A percentile compares a stretch with the other conserved stretches of the same genome.
These are phyloP conservation scores for Clusia tigrina DNA, from an alignment of 2,888 invertebrate species.

Conservation along the genomic window DNA sequence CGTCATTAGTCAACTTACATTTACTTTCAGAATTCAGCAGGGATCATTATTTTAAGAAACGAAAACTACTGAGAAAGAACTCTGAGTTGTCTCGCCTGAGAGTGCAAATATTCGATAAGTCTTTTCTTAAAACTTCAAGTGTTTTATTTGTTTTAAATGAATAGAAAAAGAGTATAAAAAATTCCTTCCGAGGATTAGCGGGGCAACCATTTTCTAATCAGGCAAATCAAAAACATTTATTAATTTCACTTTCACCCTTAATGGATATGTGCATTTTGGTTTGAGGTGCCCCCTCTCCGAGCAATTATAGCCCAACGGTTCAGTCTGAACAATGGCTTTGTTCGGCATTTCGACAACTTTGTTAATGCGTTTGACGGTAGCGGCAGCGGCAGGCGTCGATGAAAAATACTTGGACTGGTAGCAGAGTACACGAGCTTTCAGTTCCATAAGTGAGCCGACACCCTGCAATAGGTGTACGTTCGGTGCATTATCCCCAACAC, in stretches of 20 bases:
- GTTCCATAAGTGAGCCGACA: background rate
- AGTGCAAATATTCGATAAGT: too few relatives aligned
- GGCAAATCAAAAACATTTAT: slow-evolving; percentile 11
- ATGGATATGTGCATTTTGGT: background rate
- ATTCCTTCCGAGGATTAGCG: background rate
- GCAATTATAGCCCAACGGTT: slow-evolving; percentile 14
- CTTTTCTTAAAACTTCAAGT: background rate
- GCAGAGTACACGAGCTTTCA: background rate
- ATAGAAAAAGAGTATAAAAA: slow-evolving; percentile 25
- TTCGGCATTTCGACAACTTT: background rate
- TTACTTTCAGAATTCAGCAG: too few relatives aligned
- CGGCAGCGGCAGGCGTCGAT: background rate
- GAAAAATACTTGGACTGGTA: slow-evolving; percentile 10
- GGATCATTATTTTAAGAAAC: too few relatives aligned
- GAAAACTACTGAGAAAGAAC: too few relatives aligned
- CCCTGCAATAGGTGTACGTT: background rate
- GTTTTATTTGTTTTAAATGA: background rate
- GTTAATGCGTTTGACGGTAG: background rate
- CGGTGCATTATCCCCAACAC: background rate
- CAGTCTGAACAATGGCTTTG: background rate
- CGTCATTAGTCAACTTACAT: too few relatives aligned
- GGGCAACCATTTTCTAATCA: slow-evolving; percentile 20
- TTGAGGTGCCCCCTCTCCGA: slow-evolving; percentile 10
- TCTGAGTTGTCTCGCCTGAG: too few relatives aligned
- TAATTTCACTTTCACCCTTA: slow-evolving; percentile 16